Evolutionary conservation across 53 echinoderm and acorn worm genomes (phyloP), one percentile per base, ranked within the genome.

Genomic region (Paelopatides confundens): DNA sequence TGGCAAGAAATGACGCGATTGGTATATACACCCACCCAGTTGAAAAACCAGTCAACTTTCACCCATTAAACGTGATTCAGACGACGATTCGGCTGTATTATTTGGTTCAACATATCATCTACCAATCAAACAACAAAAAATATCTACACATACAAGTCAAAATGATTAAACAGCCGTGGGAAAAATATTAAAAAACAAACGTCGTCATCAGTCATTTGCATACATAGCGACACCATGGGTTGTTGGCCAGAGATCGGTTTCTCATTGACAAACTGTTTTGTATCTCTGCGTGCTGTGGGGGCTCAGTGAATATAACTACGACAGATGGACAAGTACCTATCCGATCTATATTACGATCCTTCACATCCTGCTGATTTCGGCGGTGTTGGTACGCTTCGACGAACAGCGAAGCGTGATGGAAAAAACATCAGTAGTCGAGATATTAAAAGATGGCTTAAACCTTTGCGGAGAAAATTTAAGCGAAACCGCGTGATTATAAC

Each of bases 311-410:
- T 31, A 18, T 35, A n/a, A n/a, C n/a, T 33, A 32, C 32, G 3
- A 30, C 66, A 33, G 88, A 81, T 93, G 89, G 89, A 89, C 9
- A 37, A 74, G 62, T 64, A 85, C 26, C 62, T 93, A 49, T 52
- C 58, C 53, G 63, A 89, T 48, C 77, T 94, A 49, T 94, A 92
- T 36, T 87, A 90, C 92, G 88, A 90, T 85, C 90, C 90, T 4
- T 67, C 87, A 18, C 84, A 94, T 65, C 88, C 92, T 8, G 92
- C 85, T n/a, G 71, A 67, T 68, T 92, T 52, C 70, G 58, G 76
- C 82, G 91, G 91, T 54, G 91, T 82, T n/a, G 81, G 79, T 62
- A 62, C 36, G 34, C 28, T 91, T 5, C 77, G 81, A 36, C 68
- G 34, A 18, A 63, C 51, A 2, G 87, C 50, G 13, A 87, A 78